Percentiles rank a stretch among this genome's conserved stretches.
Evolutionary conservation across 2,888 invertebrate genomes (phyloP).

Genomic region (Caenorhabditis afra): DNA sequence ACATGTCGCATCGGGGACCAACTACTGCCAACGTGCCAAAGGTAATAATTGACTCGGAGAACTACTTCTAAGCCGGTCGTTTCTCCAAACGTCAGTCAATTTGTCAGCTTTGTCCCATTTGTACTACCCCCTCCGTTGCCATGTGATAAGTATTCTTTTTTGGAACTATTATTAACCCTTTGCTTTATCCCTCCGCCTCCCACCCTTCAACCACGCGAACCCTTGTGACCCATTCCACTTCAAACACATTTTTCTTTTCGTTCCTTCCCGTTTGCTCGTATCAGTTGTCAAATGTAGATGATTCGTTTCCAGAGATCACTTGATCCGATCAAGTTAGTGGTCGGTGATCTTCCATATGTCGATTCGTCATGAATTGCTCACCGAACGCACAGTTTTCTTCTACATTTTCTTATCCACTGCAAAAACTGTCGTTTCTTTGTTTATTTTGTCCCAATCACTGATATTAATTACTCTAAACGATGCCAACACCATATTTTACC

Average conservation of each 20-base stretch:
- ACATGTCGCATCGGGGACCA: conserved; percentile 55
- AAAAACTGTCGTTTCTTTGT: conserved; percentile 28
- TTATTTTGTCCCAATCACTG: conserved; percentile 4
- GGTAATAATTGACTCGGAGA: conserved; percentile 63
- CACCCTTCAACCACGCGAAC: background rate
- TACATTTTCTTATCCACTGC: background rate
- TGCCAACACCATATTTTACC: conserved; percentile 1
- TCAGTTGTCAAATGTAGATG: conserved; percentile 29
- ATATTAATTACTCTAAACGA: background rate
- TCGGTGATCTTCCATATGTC: conserved; percentile 78
- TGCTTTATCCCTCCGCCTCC: background rate
- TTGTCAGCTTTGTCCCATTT: conserved; percentile 42
- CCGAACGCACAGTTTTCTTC: conserved; percentile 5
- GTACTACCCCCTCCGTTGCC: conserved; percentile 45
- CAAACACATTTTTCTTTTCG: conserved; percentile 21
- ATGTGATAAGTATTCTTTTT: conserved; percentile 41
- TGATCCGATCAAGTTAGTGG: conserved; percentile 76
- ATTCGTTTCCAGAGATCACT: conserved; percentile 68
- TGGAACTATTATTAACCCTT: conserved; percentile 12
- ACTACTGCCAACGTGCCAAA: conserved; percentile 55
- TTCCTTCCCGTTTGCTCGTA: conserved; percentile 31
- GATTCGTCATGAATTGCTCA: conserved; percentile 66
- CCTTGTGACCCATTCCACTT: conserved; percentile 29
- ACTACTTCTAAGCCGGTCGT: conserved; percentile 36
- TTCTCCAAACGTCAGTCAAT: conserved; percentile 17